phyloP scores from a whole-genome alignment of 1,140 invertebrate genomes.

The Drosophila lowei region DNA sequence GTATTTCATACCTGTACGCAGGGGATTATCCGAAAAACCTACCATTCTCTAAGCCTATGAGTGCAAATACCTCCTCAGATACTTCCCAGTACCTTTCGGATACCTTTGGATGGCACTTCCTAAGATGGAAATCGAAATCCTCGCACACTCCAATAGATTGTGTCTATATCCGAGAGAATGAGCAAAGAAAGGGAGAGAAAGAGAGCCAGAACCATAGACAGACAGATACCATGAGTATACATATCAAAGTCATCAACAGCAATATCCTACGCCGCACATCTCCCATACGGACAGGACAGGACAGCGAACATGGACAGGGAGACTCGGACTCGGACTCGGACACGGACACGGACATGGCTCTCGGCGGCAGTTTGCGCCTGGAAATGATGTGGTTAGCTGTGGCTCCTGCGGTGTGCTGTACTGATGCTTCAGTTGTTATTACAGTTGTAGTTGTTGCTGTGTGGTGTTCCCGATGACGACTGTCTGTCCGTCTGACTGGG shows the following conservation, averaged over 20 bases:
- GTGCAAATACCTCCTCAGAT: too few species aligned
- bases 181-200: too few species aligned
- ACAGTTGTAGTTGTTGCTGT: conserved; percentile 13
- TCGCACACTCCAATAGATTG: too few species aligned
- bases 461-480: conserved; percentile 30
- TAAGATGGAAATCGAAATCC: too few species aligned
- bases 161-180: too few species aligned
- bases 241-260: conserved; percentile 37
- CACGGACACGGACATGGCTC: conserved; percentile 21
- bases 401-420: conserved; percentile 38
- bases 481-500: conserved; percentile 13
- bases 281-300: conserved; percentile 1
- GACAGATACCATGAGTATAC: not conserved
- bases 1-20: too few species aligned
- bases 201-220: not conserved
- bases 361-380: conserved; percentile 63
- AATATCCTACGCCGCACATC: conserved; percentile 10
- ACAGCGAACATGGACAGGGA: not conserved
- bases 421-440: too few species aligned
- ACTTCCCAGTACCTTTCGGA: too few species aligned
- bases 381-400: conserved; percentile 71
- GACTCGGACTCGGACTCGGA: conserved; percentile 20
- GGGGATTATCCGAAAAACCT: too few species aligned
- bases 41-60: too few species aligned
- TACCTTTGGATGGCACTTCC: too few species aligned